Evolutionary conservation across 2,888 invertebrate species (phyloP), one percentile per base, ranked within the genome.

Genomic region (Salpingus planirostris): DNA sequence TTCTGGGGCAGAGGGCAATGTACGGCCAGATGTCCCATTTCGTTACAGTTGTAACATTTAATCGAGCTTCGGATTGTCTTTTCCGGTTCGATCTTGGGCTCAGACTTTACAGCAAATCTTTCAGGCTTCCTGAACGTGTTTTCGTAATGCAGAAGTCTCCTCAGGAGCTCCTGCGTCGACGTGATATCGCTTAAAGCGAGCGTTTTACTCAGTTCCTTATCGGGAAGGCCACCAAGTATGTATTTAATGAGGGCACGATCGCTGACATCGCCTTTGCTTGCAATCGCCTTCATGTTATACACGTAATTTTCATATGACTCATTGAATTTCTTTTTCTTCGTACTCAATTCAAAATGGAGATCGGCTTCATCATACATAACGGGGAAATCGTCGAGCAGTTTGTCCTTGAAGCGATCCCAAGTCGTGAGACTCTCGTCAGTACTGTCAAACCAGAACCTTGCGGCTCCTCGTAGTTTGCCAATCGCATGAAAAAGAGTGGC

Each of bases 241-340:
- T 31, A 31, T 30, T 33, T 33, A 15, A 31, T 33, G 10, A 31
- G 7, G 2, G 29, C 15, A 22, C 23, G 27, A 7, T 33, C 33
- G 11, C 33, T 29, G n/a, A 33, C 12, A n/a, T 2, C 15, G 10
- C 33, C 33, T 11, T 33, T 33, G 12, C 23, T 29, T 10, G 33
- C 33, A 11, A 33, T 33, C 6, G 29, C 21, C 13, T 33, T 33
- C 33, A 33, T 33, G n/a, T 13, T 13, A 14, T 33, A 33, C 2
- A 33, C 29, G 23, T 29, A 33, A 14, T 2, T 29, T 23, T 33
- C 33, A 24, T 33, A 30, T 1, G 14, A 23, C 15, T 33, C 29
- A 12, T 31, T 21, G 7, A 8, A 5, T 33, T 31, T 30, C 23
- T 33, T 33, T 11, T 14, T 33, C 2, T 11, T 2, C 13, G 11